Conservation (phyloP, 2,113 vertebrate species). For the Nothobranchius kuhntae region DNA sequence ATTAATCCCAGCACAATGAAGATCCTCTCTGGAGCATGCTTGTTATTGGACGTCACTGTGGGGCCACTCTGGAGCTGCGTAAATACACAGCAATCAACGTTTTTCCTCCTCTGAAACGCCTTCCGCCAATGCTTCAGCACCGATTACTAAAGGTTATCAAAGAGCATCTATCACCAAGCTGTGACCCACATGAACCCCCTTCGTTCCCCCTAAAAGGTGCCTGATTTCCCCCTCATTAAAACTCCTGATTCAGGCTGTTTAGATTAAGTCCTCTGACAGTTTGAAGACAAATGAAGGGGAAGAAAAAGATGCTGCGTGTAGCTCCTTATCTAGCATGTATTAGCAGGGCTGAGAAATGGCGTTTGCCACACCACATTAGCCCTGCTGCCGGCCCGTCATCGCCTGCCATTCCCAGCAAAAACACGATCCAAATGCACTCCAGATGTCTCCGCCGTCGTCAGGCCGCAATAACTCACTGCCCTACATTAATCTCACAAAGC, state of each 20-base stretch:
- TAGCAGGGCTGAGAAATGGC: slow-evolving; percentile 60
- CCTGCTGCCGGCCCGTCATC: slow-evolving; percentile 70
- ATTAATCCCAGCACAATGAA: slow-evolving; percentile 94
- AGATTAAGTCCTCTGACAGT: slow-evolving; percentile 30
- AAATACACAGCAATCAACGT: slow-evolving; percentile 85
- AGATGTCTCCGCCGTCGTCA: slow-evolving; percentile 76
- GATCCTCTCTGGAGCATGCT: slow-evolving; percentile 85
- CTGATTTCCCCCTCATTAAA: slow-evolving; percentile 80
- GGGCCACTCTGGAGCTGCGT: slow-evolving; percentile 88
- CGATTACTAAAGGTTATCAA: slow-evolving; percentile 94
- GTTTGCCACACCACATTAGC: slow-evolving; percentile 73
- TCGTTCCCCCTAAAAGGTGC: slow-evolving; percentile 65
- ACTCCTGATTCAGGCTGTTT: slow-evolving; percentile 75
- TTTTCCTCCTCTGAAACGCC: slow-evolving; percentile 78
- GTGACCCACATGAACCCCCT: slow-evolving; percentile 85
- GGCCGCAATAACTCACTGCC: slow-evolving; percentile 75
- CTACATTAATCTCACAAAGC: slow-evolving; percentile 76
- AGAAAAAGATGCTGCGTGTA: slow-evolving; percentile 40
- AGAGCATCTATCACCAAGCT: slow-evolving; percentile 87
- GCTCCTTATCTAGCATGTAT: slow-evolving; percentile 73
- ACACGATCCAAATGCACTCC: slow-evolving; percentile 79
- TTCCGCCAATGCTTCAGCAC: slow-evolving; percentile 86
- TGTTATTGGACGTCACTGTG: slow-evolving; percentile 90
- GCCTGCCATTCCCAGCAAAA: slow-evolving; percentile 72
- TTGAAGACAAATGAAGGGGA: slow-evolving; percentile 52